Evolutionary conservation across 30 jellyfish, hydroid and myxozoan genomes (phyloP), one percentile per base, ranked within the genome.

Genomic region (Turritopsis dohrnii): DNA sequence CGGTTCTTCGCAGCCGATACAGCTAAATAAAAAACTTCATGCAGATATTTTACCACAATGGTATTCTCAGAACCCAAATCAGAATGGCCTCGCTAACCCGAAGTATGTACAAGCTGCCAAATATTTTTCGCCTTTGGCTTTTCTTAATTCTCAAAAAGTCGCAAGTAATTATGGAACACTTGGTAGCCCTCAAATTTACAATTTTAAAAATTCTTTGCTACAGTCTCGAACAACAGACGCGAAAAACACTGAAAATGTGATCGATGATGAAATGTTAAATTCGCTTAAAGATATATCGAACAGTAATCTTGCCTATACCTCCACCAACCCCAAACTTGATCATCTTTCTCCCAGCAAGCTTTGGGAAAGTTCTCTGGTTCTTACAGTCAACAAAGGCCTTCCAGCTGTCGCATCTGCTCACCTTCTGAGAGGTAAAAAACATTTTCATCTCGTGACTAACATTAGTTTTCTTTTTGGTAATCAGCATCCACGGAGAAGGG

Each of bases 111-210:
- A 41, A 41, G 60, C 60, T 41, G 60, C 60, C 5, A 41, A 41
- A 41, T 41, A 41, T 41, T 41, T 41, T 41, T 41, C 60, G 60
- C 60, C 60, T 3, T 41, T 41, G 13, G 5, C 60, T 13, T 41
- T 41, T 13, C 60, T 41, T 41, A 13, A 13, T 41, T n/a, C n/a
- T n/a, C n/a, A n/a, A 24, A 21, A 54, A 75, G 29, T 41, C 1
- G 85, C 30, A 60, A 54, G 29, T 26, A 21, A 65, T 16, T 80
- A 21, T 29, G 87, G 87, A 21, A 66, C 28, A 19, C 76, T 80
- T 65, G 87, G 87, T 16, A 80, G 87, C n/a, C 87, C 87, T 21
- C 87, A 52, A 80, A 83, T 80, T 52, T 29, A 41, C 28, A 80
- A 80, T 28, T 41, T 79, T 84, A 54, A 8, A 54, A 65, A 20